phyloP scores from a whole-genome alignment of 2,888 invertebrate species.

The Callinectes sapidus region DNA sequence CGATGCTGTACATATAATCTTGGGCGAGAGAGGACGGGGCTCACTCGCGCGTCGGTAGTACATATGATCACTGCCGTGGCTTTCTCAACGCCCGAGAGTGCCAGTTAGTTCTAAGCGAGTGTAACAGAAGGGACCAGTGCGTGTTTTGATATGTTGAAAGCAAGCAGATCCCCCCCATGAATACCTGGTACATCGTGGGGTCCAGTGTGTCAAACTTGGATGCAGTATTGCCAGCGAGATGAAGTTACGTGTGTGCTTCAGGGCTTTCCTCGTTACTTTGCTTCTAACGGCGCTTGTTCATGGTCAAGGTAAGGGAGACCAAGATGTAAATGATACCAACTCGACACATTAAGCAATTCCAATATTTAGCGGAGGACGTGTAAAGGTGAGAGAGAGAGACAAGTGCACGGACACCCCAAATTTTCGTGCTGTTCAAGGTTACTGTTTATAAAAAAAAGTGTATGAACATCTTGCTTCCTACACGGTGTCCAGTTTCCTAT shows the following conservation, averaged over 20 bases:
- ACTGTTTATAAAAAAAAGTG: too few species aligned
- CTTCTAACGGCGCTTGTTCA: not conserved
- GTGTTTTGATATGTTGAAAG: not conserved
- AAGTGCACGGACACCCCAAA: not conserved
- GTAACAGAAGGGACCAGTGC: not conserved
- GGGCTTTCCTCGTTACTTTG: not conserved
- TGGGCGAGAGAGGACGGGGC: not conserved
- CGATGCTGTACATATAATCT: not conserved
- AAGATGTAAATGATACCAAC: not conserved
- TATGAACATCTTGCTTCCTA: not conserved
- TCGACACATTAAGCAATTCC: too few species aligned
- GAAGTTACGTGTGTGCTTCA: not conserved
- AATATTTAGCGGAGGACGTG: too few species aligned
- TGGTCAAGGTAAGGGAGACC: not conserved
- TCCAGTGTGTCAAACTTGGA: not conserved
- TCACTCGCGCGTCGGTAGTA: not conserved
- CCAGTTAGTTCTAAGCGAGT: not conserved
- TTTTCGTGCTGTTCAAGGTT: not conserved
- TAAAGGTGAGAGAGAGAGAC: not conserved
- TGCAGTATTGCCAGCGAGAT: not conserved
- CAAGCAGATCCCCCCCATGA: not conserved
- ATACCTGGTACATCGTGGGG: not conserved
- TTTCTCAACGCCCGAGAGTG: not conserved
- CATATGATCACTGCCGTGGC: not conserved
- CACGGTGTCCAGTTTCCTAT: not conserved